Percentiles rank a stretch among this genome's conserved stretches.
Conservation (phyloP, 2,797 vertebrate species). For the Apogon talboti region DNA sequence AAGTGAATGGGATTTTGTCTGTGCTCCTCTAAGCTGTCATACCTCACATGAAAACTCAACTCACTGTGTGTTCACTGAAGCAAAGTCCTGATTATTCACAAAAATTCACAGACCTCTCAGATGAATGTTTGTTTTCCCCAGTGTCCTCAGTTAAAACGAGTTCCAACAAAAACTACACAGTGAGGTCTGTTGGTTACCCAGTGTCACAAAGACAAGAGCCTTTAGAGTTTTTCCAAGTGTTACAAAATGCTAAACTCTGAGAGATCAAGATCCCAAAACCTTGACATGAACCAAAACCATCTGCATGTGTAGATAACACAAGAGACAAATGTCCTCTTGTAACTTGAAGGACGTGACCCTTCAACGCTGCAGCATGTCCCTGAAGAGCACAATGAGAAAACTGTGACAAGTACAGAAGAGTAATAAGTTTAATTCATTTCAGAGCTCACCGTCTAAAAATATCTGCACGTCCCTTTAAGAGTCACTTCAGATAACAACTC, state of each 20-base stretch:
- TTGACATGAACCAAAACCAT: not conserved
- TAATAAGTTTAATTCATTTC: not conserved
- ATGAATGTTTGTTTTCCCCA: not conserved
- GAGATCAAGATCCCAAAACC: not conserved
- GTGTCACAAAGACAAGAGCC: constrained; percentile 4
- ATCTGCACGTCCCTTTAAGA: not conserved
- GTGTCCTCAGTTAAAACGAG: not conserved
- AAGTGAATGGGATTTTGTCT: not conserved
- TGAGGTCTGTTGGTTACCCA: not conserved
- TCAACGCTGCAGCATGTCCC: not conserved
- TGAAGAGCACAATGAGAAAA: constrained; percentile 1
- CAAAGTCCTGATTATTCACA: not conserved
- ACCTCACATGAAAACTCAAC: not conserved
- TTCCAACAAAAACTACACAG: not conserved
- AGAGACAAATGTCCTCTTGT: not conserved
- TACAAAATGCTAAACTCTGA: not conserved
- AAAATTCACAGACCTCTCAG: not conserved
- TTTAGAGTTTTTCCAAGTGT: not conserved
- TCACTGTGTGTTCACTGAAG: not conserved
- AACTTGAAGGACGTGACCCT: not conserved
- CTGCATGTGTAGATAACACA: not conserved
- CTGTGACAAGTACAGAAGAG: not conserved
- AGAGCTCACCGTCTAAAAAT: constrained; percentile 19
- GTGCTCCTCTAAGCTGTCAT: not conserved
- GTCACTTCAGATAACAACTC: constrained; percentile 1